Base-by-base conservation (phyloP, 1,140 invertebrate species). In the Palaemon carinicauda region DNA sequence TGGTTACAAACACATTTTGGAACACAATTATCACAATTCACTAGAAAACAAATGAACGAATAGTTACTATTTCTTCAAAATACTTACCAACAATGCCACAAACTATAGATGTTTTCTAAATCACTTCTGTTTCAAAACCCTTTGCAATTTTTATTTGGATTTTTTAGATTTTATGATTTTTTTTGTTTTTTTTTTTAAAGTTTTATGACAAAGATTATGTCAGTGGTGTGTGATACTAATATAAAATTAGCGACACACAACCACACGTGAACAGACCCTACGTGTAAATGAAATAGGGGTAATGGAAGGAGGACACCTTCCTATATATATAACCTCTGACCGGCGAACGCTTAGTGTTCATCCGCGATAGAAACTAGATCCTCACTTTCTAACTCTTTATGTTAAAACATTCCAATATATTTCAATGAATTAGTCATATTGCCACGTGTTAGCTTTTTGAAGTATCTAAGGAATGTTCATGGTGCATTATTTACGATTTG, bases 211-310 rank as follows among this genome's bases (percentile, higher is more conserved):
- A 86, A 86, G 83, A 56, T 80, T 79, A 74, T 86, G 56, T 83
- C 52, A 95, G 94, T 94, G 95, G 95, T 95, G 95, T 95, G 95
- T 95, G 94, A 94, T 94, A 94, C 94, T 93, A 93, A 93, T 92
- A 41, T 41, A 92, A 91, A 82, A 89, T 91, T 91, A 92, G 91
- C 91, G 91, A 92, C 90, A 93, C 92, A 93, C 92, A 93, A 93
- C 92, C 93, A 91, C 93, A 93, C 93, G 92, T 92, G 91, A 92
- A 93, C 91, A 92, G 91, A 92, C 93, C 92, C 93, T 92, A 92
- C 92, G 92, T 91, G 92, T 92, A 80, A 92, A 92, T 93, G 93
- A 93, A 93, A 93, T 93, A 94, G 93, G 92, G 93, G 93, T 91
- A 90, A 91, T 91, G 91, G 88, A 89, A 89, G 89, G 90, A 60